Percentiles rank a stretch among this genome's conserved stretches.
Conservation (phyloP, 2,888 invertebrate species). For the Agrotis segetum region DNA sequence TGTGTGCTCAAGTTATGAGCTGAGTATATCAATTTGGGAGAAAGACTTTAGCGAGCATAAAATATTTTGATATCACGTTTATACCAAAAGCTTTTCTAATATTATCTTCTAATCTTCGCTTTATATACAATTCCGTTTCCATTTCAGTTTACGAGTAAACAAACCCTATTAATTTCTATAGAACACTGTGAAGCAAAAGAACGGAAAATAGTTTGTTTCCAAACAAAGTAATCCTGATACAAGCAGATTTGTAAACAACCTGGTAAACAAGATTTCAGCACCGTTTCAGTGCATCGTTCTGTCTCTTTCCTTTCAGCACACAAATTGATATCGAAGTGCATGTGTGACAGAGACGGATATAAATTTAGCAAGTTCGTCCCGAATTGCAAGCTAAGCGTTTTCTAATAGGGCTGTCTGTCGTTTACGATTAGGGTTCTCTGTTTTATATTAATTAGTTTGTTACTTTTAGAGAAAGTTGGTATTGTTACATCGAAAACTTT, state of each 20-base stretch:
- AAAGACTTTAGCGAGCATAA: too few species aligned
- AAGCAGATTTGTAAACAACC: constrained; percentile 51
- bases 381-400: constrained; percentile 72
- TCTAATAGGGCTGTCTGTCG: constrained; percentile 77
- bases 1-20: too few species aligned
- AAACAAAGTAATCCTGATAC: constrained; percentile 31
- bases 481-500: neutral
- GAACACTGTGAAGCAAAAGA: neutral
- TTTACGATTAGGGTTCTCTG: constrained; percentile 24
- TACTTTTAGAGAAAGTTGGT: neutral
- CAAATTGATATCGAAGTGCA: constrained; percentile 76
- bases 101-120: too few species aligned
- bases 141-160: neutral
- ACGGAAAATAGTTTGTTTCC: constrained; percentile 27
- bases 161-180: neutral
- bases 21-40: too few species aligned
- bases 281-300: constrained; percentile 65
- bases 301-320: constrained; percentile 74
- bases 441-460: constrained; percentile 23
- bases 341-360: constrained; percentile 80
- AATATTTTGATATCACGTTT: too few species aligned
- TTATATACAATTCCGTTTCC: too few species aligned
- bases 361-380: constrained; percentile 74
- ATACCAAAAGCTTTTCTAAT: too few species aligned
- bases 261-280: constrained; percentile 56